A percentile compares a stretch with the other conserved stretches of the same genome.
Evolutionary conservation across 2,888 invertebrate genomes (phyloP).

Genomic region (Mythimna ferrago): DNA sequence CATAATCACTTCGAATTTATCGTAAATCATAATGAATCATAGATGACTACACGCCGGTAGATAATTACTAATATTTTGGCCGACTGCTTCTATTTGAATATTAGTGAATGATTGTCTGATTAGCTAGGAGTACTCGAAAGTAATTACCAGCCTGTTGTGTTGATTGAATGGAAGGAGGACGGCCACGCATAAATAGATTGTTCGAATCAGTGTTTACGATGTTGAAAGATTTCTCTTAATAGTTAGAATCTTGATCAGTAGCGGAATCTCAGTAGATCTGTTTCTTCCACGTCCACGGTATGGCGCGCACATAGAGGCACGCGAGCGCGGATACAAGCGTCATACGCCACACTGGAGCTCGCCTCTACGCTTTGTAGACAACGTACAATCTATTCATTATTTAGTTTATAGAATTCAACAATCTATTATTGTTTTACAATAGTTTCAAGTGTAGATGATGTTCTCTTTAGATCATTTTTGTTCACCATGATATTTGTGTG

Average conservation of each 20-base stretch:
- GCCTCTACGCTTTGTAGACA: conserved; percentile 75
- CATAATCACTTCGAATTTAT: conserved; percentile 32
- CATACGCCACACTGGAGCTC: conserved; percentile 39
- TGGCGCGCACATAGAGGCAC: conserved; percentile 39
- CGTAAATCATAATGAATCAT: conserved; percentile 18
- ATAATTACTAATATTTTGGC: conserved; percentile 30
- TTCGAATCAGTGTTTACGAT: conserved; percentile 54
- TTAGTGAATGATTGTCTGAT: conserved; percentile 28
- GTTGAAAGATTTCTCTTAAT: conserved; percentile 66
- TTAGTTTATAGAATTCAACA: conserved; percentile 54
- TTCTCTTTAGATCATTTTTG: conserved; percentile 56
- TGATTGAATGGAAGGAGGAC: conserved; percentile 33
- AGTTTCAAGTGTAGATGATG: conserved; percentile 54
- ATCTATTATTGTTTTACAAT: conserved; percentile 36
- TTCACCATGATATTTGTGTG: conserved; percentile 70
- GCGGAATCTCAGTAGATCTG: conserved; percentile 70
- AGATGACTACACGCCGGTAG: conserved; percentile 33
- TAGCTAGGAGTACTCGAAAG: conserved; percentile 15
- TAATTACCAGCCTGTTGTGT: conserved; percentile 25
- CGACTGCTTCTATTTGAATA: conserved; percentile 46
- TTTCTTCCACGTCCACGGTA: conserved; percentile 35
- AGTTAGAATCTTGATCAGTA: conserved; percentile 70
- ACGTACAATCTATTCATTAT: conserved; percentile 64
- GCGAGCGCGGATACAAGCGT: conserved; percentile 37
- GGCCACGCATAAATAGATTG: conserved; percentile 41